Conservation (phyloP, 2,113 vertebrate species). For the Beaufortia kweichowensis region DNA sequence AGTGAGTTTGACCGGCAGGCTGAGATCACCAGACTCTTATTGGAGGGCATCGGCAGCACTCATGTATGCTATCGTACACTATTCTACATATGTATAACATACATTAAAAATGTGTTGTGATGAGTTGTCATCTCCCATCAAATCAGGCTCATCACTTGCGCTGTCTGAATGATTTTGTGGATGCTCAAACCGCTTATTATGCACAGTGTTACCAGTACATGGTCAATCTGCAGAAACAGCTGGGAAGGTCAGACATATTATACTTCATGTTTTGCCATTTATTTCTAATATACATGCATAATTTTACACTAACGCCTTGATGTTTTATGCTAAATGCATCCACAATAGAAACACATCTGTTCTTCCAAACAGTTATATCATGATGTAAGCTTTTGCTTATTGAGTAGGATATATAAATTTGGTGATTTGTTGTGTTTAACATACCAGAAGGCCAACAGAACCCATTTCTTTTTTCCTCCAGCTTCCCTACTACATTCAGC, state of each 20-base stretch:
- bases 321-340: slow-evolving; percentile 1
- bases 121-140: neutral
- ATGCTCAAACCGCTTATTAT: slow-evolving; percentile 94
- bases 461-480: slow-evolving; percentile 56
- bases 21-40: slow-evolving; percentile 81
- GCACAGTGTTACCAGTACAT: slow-evolving; percentile 98
- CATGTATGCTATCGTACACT: slow-evolving; percentile 76
- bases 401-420: neutral
- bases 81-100: neutral
- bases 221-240: slow-evolving; percentile 96
- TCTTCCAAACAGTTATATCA: neutral
- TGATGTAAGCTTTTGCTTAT: neutral
- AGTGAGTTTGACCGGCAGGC: slow-evolving; percentile 92
- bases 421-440: neutral
- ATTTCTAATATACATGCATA: neutral
- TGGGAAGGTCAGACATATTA: slow-evolving; percentile 83
- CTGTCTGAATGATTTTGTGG: slow-evolving; percentile 95
- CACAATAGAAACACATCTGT: neutral
- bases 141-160: slow-evolving; percentile 92
- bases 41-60: slow-evolving; percentile 87
- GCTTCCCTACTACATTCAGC: slow-evolving; percentile 88
- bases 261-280: neutral
- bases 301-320: neutral
- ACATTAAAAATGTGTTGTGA: neutral
- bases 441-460: neutral